A percentile compares a stretch with the other conserved stretches of the same genome.
These are phyloP conservation scores for Tuberolachnus salignus DNA, from an alignment of 2,888 invertebrate genomes.

Conservation along the genomic window DNA sequence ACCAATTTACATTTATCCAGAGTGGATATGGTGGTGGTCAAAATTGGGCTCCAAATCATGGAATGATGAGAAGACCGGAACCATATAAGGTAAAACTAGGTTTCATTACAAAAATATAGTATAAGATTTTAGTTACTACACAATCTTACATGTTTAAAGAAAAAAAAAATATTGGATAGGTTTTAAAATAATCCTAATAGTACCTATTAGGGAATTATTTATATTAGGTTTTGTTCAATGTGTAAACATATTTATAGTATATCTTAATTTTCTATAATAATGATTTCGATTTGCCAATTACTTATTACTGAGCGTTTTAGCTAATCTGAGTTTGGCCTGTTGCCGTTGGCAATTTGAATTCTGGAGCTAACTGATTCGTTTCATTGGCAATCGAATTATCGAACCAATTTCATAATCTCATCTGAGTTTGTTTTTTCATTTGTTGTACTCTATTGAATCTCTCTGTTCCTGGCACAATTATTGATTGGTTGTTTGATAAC, in stretches of 20 bases:
- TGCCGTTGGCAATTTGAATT: conserved; percentile 56
- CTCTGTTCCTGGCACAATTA: conserved; percentile 56
- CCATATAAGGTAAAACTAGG: conserved; percentile 43
- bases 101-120: conserved; percentile 5
- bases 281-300: conserved; percentile 55
- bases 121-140: conserved; percentile 2
- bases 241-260: conserved; percentile 45
- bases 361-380: conserved; percentile 55
- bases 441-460: conserved; percentile 56
- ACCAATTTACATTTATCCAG: neutral
- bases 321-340: conserved; percentile 56
- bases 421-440: conserved; percentile 57
- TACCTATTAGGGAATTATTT: conserved; percentile 48
- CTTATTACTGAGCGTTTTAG: conserved; percentile 55
- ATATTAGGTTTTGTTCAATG: conserved; percentile 26
- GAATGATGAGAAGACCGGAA: conserved; percentile 51
- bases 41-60: conserved; percentile 48
- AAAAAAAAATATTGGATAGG: conserved; percentile 29
- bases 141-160: conserved; percentile 1
- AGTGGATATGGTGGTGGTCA: conserved; percentile 45
- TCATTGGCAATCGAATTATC: conserved; percentile 55
- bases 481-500: conserved; percentile 56
- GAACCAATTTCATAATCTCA: conserved; percentile 56
- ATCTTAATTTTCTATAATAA: conserved; percentile 54
- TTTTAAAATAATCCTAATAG: conserved; percentile 45